A percentile compares a stretch with the other conserved stretches of the same genome.
Evolutionary conservation across 2,113 vertebrate species (phyloP).

Genomic region (Notarius lentiginosus): DNA sequence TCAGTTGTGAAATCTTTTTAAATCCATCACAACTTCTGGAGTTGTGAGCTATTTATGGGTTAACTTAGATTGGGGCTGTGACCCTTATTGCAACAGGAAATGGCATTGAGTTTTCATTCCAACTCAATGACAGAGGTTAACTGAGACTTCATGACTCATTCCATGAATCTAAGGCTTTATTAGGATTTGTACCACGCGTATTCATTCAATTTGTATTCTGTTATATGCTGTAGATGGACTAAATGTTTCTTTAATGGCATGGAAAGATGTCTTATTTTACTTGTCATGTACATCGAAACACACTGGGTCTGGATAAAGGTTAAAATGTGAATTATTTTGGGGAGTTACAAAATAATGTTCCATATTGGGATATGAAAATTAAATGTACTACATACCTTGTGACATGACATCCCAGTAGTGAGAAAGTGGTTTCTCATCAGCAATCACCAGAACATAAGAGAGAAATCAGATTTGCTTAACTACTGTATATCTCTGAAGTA

Average conservation of each 20-base stretch:
- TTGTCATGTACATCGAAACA: neutral
- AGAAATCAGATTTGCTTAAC: neutral
- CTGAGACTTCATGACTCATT: neutral
- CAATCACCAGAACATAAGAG: neutral
- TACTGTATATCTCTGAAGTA: neutral
- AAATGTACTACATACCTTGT: neutral
- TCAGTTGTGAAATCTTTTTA: neutral
- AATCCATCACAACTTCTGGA: neutral
- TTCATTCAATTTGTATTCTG: neutral
- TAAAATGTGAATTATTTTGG: neutral
- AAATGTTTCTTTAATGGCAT: neutral
- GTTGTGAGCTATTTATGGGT: no score
- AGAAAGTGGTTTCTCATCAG: neutral
- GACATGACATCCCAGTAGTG: neutral
- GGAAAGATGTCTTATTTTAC: neutral
- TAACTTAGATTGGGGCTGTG: neutral
- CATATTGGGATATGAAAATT: neutral
- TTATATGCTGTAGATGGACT: neutral
- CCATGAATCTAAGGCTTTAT: neutral
- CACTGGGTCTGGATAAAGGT: neutral
- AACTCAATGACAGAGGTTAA: neutral
- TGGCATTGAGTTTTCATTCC: neutral
- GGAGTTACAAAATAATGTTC: neutral
- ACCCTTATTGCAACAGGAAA: neutral
- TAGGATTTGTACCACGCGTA: neutral